Percentiles rank a stretch among this genome's conserved stretches.
phyloP scores from a whole-genome alignment of 2,113 vertebrate species.

The Notiomystis cincta region DNA sequence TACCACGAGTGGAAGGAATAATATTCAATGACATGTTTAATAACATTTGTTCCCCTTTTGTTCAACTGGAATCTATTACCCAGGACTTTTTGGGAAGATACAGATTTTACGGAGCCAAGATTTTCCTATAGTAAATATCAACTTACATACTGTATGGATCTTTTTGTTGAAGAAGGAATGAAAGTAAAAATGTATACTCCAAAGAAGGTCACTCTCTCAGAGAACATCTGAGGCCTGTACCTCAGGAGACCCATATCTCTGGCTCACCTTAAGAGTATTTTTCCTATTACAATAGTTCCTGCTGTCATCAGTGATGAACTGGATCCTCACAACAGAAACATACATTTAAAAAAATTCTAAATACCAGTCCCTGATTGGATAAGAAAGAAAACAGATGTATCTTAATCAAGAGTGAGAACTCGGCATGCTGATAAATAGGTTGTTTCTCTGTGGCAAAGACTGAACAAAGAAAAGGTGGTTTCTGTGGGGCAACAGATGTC shows the following conservation, averaged over 20 bases:
- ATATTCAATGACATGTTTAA: neutral
- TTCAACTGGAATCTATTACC: neutral
- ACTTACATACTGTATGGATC: rapidly evolving
- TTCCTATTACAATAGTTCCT: neutral
- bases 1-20: neutral
- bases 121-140: neutral
- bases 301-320: neutral
- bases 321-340: neutral
- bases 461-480: neutral
- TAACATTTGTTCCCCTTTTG: neutral
- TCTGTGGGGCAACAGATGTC: neutral
- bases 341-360: neutral
- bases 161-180: neutral
- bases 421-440: rapidly evolving
- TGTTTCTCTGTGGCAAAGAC: neutral
- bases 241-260: neutral
- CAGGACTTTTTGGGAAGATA: neutral
- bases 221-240: rapidly evolving
- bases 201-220: neutral
- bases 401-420: neutral
- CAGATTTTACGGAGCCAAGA: neutral
- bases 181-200: neutral
- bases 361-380: rapidly evolving
- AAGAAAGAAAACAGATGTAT: neutral
- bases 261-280: neutral